Base-by-base conservation (phyloP, 1,140 invertebrate species). In the Paraescarpia echinospica region DNA sequence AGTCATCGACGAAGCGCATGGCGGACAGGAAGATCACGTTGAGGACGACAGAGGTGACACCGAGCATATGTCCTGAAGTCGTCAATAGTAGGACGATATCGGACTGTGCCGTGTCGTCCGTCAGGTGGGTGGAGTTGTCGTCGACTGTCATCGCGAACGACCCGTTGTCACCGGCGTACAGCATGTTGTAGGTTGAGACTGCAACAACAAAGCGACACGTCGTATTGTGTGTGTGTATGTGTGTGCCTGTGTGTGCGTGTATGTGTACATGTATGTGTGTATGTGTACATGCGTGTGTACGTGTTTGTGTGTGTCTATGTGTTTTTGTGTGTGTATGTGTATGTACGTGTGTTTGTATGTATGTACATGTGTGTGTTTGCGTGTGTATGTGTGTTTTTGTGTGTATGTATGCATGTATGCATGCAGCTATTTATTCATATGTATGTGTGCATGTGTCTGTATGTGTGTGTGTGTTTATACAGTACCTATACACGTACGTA, bases 1-100 rank as follows among this genome's bases (percentile, higher is more conserved):
- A 33, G 91, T 91, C 48, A 33, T 91, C 33, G 34, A 91, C 48
- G 91, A 41, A 91, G 34, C 41, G 91, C 34, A 91, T 91, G 34
- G 34, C 48, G 91, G 33, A 35, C 34, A 91, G 91, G 91, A 91
- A 91, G 91, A 48, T 33, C 34, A 59, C 33, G n/a, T 91, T 91
- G 34, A 91, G 91, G 33, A 91, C 34, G 33, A 91, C 34, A n/a
- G 91, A 91, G 18, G 48, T 35, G 2, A 91, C 91, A 33, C 91
- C 91, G 91, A 91, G 89, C 34, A 90, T 5, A 2, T 77, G 59
- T 77, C 59, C 59, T 27, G 59, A 77, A 27, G 59, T 77, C 59
- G 59, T 77, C 59, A 77, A 77, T 18, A 77, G 59, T 77, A 77
- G 27, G 59, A 77, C 59, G 59, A 77, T 2, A 4, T 77, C 59